phyloP scores from a whole-genome alignment of 2,113 vertebrate genomes.

The Alethe castanea region DNA sequence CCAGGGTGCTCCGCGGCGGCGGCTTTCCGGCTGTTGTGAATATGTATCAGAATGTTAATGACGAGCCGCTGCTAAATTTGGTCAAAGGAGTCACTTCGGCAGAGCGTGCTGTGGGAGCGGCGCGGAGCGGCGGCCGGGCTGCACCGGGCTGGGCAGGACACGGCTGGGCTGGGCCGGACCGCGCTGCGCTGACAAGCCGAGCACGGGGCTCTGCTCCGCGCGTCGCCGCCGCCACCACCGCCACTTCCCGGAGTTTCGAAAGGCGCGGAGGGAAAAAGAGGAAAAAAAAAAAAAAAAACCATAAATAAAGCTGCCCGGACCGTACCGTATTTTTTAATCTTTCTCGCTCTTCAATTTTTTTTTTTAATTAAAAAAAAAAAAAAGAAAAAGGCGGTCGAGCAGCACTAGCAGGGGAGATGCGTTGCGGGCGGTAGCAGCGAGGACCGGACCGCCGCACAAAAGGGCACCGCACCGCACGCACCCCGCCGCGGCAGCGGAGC shows the following conservation, averaged over 20 bases:
- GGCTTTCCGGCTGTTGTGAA: conserved; percentile 66
- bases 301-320: not conserved
- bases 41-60: conserved; percentile 88
- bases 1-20: conserved; percentile 56
- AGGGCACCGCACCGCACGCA: conserved; percentile 2
- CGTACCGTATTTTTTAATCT: not conserved
- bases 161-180: not conserved
- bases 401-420: not conserved
- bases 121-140: not conserved
- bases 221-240: not conserved
- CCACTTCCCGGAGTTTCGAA: conserved; percentile 16
- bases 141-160: not conserved
- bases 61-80: conserved; percentile 82
- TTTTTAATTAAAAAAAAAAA: not conserved
- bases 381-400: not conserved
- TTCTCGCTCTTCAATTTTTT: not conserved
- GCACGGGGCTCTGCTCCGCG: not conserved
- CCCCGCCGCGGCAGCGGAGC: not conserved
- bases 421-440: not conserved
- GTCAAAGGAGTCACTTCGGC: conserved; percentile 82
- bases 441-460: conserved; percentile 59
- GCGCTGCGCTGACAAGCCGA: too few species aligned
- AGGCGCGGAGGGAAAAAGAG: not conserved
- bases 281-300: not conserved
- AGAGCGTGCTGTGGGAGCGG: conserved; percentile 74